A percentile compares a stretch with the other conserved stretches of the same genome.
Conservation (phyloP, 2,113 vertebrate species). For the Dipodomys merriami region DNA sequence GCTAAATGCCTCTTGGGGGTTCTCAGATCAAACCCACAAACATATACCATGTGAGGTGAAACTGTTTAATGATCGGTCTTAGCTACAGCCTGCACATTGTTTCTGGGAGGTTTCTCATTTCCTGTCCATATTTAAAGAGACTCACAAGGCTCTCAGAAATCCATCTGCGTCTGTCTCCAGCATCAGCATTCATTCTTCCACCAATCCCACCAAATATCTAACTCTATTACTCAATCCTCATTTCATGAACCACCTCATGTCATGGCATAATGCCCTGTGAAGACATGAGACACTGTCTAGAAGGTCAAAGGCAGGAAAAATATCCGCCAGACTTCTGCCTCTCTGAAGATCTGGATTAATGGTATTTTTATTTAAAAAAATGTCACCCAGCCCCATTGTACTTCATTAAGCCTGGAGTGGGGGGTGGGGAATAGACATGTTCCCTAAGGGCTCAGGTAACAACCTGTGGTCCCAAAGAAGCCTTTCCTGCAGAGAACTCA, state of each 20-base stretch:
- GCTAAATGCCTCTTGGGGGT: accelerated
- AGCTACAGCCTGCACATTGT: background rate
- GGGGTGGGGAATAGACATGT: no score
- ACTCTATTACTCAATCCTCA: no score
- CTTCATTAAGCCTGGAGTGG: background rate
- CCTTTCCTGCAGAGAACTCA: background rate
- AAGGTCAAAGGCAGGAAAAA: background rate
- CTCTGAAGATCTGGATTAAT: background rate
- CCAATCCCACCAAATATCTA: no score
- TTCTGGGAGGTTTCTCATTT: no score
- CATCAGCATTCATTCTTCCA: no score
- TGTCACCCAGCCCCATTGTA: background rate
- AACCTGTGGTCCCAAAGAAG: background rate
- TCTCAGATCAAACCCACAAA: background rate
- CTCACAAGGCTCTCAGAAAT: no score
- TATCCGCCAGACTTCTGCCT: background rate
- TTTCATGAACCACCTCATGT: no score
- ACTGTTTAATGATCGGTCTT: no score
- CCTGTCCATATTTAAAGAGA: no score
- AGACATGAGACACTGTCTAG: accelerated
- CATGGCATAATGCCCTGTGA: no score
- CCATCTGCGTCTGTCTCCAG: no score
- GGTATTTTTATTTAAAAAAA: no score
- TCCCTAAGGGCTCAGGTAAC: background rate
- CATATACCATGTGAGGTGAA: background rate